Percentiles rank a stretch among this genome's conserved stretches.
phyloP scores from a whole-genome alignment of 2,888 invertebrate species.

The Scaptomyza cyrtandrae region DNA sequence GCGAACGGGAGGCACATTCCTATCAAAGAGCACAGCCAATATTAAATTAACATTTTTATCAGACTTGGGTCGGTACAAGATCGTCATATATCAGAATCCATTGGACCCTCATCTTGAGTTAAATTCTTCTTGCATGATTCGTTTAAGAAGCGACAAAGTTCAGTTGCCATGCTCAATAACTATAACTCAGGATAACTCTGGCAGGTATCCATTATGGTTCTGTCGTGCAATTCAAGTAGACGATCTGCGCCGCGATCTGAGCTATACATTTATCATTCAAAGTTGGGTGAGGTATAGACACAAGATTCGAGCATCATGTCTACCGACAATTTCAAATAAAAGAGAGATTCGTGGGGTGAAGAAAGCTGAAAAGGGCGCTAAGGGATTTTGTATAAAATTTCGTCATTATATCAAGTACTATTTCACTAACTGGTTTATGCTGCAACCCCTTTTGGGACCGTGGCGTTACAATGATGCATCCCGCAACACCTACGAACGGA shows the following conservation, averaged over 20 bases:
- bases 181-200: slow-evolving; percentile 33
- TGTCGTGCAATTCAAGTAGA: slow-evolving; percentile 41
- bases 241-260: slow-evolving; percentile 32
- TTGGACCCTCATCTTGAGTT: slow-evolving; percentile 19
- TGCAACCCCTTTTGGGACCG: slow-evolving; percentile 48
- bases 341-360: background rate
- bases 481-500: slow-evolving; percentile 32
- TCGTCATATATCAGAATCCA: slow-evolving; percentile 42
- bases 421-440: slow-evolving; percentile 42
- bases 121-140: slow-evolving; percentile 33
- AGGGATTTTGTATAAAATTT: background rate
- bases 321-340: background rate
- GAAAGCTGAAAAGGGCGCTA: accelerated
- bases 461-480: slow-evolving; percentile 28
- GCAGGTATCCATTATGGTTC: slow-evolving; percentile 44
- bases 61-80: slow-evolving; percentile 34
- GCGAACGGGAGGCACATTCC: slow-evolving; percentile 26
- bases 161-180: slow-evolving; percentile 41
- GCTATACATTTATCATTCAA: slow-evolving; percentile 32
- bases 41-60: slow-evolving; percentile 39
- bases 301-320: slow-evolving; percentile 32
- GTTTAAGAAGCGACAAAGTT: slow-evolving; percentile 30
- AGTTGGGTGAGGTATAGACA: slow-evolving; percentile 26
- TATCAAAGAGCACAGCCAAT: slow-evolving; percentile 30
- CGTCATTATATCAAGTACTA: slow-evolving; percentile 5